These are phyloP conservation scores for Cactoblastis cactorum DNA, from an alignment of 2,888 invertebrate genomes.

Conservation along the genomic window DNA sequence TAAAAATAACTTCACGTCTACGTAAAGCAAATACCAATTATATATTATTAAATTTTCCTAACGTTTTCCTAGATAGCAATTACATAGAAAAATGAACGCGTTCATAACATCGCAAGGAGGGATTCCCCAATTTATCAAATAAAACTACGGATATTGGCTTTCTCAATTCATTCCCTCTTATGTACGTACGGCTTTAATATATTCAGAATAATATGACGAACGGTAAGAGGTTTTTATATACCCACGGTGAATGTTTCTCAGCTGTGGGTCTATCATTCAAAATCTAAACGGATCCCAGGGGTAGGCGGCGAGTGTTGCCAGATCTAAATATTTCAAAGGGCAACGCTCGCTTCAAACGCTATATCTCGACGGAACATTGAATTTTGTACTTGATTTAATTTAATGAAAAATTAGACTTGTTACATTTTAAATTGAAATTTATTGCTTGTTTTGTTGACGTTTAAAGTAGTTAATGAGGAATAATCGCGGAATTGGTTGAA, in stretches of 20 bases:
- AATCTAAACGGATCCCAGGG: conserved; percentile 9
- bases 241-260: conserved; percentile 32
- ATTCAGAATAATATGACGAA: conserved; percentile 43
- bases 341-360: not conserved
- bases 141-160: conserved; percentile 20
- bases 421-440: not conserved
- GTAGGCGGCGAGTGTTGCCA: conserved; percentile 4
- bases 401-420: not conserved
- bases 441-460: not conserved
- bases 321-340: conserved; percentile 10
- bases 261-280: conserved; percentile 18
- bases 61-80: not conserved
- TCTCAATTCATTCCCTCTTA: not conserved
- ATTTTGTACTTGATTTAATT: not conserved
- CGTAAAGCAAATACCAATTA: too few relatives aligned
- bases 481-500: not conserved
- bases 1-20: too few relatives aligned
- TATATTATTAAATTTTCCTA: too few relatives aligned
- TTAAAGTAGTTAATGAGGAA: not conserved
- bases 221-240: conserved; percentile 37
- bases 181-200: conserved; percentile 38
- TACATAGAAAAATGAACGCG: not conserved
- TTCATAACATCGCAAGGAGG: not conserved
- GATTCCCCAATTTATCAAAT: conserved; percentile 15
- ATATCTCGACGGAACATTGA: not conserved